Evolutionary conservation across 2,888 invertebrate species (phyloP).

Genomic region (Eilema griseolum): DNA sequence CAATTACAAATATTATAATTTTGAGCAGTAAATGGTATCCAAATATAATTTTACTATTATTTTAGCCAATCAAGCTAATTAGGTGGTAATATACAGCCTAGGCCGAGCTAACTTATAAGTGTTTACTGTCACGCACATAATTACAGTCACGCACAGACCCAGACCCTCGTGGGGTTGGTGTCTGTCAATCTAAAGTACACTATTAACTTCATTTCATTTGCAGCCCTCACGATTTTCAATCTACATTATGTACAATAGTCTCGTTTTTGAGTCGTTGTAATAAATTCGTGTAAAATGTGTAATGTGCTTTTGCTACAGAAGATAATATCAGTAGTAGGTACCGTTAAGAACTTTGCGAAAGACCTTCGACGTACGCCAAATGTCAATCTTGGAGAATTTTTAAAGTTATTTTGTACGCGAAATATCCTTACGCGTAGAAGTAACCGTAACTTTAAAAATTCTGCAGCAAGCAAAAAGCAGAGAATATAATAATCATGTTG

Average conservation of each 20-base stretch:
- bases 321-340: no score
- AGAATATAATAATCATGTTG: no score
- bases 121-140: slow-evolving; percentile 53
- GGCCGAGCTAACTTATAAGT: slow-evolving; percentile 50
- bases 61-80: slow-evolving; percentile 41
- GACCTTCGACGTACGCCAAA: no score
- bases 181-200: slow-evolving; percentile 19
- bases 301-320: no score
- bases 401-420: no score
- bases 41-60: slow-evolving; percentile 25
- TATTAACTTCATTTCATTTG: slow-evolving; percentile 33
- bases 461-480: no score
- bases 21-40: slow-evolving; percentile 21
- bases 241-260: neutral
- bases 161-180: neutral
- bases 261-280: neutral
- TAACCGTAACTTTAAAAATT: no score
- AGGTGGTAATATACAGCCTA: slow-evolving; percentile 36
- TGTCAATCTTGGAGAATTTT: no score
- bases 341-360: no score
- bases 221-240: slow-evolving; percentile 38
- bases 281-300: neutral
- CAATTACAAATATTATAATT: neutral
- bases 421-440: no score
- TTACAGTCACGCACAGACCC: slow-evolving; percentile 49